These are phyloP conservation scores for Agelaius tricolor DNA, from an alignment of 2,113 vertebrate species.

Conservation along the genomic window DNA sequence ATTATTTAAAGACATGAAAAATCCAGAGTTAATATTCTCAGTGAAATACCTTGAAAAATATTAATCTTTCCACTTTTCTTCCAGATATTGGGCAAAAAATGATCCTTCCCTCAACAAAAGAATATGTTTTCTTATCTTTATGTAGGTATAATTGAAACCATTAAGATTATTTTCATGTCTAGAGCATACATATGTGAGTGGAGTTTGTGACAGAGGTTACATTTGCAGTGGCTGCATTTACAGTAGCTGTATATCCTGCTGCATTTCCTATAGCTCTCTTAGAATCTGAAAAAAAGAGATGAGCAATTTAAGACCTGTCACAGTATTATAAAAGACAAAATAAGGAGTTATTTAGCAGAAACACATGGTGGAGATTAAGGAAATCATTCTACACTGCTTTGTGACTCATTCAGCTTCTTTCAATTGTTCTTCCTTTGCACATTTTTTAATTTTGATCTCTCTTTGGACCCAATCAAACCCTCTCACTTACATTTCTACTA, in stretches of 20 bases:
- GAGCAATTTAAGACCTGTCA: not conserved
- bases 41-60: not conserved
- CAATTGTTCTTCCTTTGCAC: constrained; percentile 11
- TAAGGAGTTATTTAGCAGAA: constrained; percentile 44
- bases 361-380: not conserved
- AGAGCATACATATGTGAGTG: not conserved
- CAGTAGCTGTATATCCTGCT: not conserved
- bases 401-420: not conserved
- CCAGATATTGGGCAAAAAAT: not conserved
- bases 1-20: not conserved
- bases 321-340: not conserved
- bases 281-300: not conserved
- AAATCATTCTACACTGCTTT: not conserved
- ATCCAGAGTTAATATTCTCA: not conserved
- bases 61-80: not conserved
- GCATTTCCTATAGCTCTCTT: not conserved
- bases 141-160: not conserved
- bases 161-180: not conserved
- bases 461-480: not conserved
- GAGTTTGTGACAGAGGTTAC: not conserved
- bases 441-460: constrained; percentile 14
- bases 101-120: not conserved
- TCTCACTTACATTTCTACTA: not conserved
- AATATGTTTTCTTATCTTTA: not conserved
- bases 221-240: not conserved